These are phyloP conservation scores for Drosophila bunnanda DNA, from an alignment of 2,888 invertebrate species.

Conservation along the genomic window DNA sequence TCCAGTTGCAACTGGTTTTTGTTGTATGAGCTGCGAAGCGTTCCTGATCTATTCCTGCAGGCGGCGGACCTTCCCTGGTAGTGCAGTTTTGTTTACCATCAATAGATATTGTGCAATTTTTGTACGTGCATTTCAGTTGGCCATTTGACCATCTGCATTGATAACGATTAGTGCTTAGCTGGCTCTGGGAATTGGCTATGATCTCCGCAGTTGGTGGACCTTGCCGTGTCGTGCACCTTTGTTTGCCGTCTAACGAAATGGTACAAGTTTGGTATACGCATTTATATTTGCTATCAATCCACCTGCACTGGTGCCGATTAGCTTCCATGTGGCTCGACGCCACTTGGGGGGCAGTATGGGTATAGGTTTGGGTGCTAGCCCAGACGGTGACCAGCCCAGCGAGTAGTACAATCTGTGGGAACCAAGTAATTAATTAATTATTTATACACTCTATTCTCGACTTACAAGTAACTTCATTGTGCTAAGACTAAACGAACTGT, in stretches of 20 bases:
- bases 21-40: too few species aligned
- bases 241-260: neutral
- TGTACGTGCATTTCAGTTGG: neutral
- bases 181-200: neutral
- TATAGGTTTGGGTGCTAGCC: neutral
- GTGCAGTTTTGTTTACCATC: neutral
- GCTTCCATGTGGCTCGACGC: neutral
- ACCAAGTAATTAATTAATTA: neutral
- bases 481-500: neutral
- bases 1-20: neutral
- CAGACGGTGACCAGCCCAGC: neutral
- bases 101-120: neutral
- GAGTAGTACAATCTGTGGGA: neutral
- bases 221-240: neutral
- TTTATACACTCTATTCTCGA: neutral
- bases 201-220: conserved; percentile 1
- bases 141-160: neutral
- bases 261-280: neutral
- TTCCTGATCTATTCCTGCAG: neutral
- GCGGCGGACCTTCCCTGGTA: neutral
- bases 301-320: neutral
- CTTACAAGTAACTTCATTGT: conserved; percentile 3
- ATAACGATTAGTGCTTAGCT: neutral
- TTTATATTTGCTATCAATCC: neutral
- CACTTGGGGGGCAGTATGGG: too few species aligned